Base-by-base conservation (phyloP, 2,888 invertebrate species). In the Thysanoteuthis rhombus region DNA sequence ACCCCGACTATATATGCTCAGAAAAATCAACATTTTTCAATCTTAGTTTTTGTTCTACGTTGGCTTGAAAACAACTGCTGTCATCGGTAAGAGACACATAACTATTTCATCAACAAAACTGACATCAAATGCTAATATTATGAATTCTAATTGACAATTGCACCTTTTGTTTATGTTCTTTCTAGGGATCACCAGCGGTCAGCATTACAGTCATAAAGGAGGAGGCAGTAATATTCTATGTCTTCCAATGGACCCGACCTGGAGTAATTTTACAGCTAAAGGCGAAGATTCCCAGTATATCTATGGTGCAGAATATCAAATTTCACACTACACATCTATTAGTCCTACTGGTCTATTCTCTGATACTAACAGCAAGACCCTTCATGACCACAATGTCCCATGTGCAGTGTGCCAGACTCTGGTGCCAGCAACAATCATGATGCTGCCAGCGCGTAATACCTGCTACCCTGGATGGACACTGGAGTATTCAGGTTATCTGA, bases 401-500 rank as follows among this genome's bases (percentile, higher is more conserved):
- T 95, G 95, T 90, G 94, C 94, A 10, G 95, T 95, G 38, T 95
- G 95, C 47, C 90, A 94, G 36, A 94, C 93, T 52, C 58, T 47
- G 5, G 39, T 47, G 6, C 90, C 94, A 32, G 89, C 92, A 28
- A 94, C 52, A 32, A 40, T 58, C 58, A 52, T 95, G 28, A 95
- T 95, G 95, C 90, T 95, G 75, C 95, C 95, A 28, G 95, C 93
- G 1, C 92, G 92, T 42, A 93, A 93, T 2, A 42, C 12, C 40
- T 95, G 95, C 93, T 94, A 94, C n/a, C 45, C 89, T 3, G 95
- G 95, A 12, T 95, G 95, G 95, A 94, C 92, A 19, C 32, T 93
- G 42, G 95, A 95, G 93, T 95, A 95, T 93, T 39, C 89, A 3
- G 95, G 95, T 45, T 95, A 95, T 93, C 93, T 95, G 47, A 94